Evolutionary conservation across 2,888 invertebrate genomes (phyloP), one percentile per base, ranked within the genome.

Genomic region (Drosophila neutralis): DNA sequence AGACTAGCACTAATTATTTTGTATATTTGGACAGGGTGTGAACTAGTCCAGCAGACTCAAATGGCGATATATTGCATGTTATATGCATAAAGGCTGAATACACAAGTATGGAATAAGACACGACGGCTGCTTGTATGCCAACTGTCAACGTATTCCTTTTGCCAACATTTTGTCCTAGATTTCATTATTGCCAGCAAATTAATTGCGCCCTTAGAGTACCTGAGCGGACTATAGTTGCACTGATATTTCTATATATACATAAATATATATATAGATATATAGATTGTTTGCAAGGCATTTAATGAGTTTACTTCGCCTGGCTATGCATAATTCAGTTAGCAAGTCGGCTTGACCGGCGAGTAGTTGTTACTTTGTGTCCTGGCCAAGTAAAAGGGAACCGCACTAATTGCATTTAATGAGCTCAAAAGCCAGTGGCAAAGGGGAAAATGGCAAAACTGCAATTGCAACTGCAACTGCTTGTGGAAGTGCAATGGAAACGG

Each of bases 171-270:
- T 88, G 87, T 85, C 90, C 90, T 87, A 84, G 88, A 87, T 85
- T 88, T 89, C 70, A 82, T 83, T 88, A 90, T 90, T 85, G 88
- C 90, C 86, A 63, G 90, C 86, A 88, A 85, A 85, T 85, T 88
- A 85, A 85, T 85, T 88, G 86, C 80, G 79, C 69, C 75, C 66
- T 63, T 38, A 77, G 62, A 63, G 60, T 60, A 62, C 76, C 49
- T 63, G 54, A 69, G 24, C 49, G 21, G 58, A 64, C 66, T 35
- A 48, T 13, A 68, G 27, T 36, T 61, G 59, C 36, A 48, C 60
- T 24, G 45, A 52, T 53, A 52, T 10, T 58, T 15, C 27, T 31
- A 42, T 49, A 67, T 36, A 48, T 15, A 11, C 27, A 35, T 36
- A 36, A 31, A 48, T 40, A 24, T 48, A 62, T 45, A 27, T 35